phyloP scores from a whole-genome alignment of 2,797 vertebrate genomes.

The Ammospiza maritima region DNA sequence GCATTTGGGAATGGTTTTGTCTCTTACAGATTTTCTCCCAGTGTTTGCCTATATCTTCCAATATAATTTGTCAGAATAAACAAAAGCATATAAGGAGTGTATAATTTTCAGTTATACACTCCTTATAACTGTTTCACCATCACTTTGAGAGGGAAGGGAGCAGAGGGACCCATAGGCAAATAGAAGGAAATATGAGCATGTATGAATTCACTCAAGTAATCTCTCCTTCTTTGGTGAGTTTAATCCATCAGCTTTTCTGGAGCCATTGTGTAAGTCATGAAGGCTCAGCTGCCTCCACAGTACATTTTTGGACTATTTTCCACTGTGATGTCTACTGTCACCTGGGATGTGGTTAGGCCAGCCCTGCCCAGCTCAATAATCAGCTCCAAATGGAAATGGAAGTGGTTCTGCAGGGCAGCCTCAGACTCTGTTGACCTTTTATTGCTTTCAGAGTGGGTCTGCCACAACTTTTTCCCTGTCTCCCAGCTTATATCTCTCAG shows the following conservation, averaged over 20 bases:
- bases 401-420: not conserved
- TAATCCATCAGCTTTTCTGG: not conserved
- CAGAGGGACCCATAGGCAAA: slow-evolving; percentile 14
- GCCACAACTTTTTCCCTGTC: not conserved
- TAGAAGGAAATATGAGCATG: not conserved
- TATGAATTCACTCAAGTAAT: not conserved
- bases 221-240: not conserved
- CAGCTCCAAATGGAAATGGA: not conserved
- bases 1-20: slow-evolving; percentile 16
- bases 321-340: not conserved
- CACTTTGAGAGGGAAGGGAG: not conserved
- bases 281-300: not conserved
- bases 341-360: not conserved
- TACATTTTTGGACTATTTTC: not conserved
- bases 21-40: not conserved
- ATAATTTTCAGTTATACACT: not conserved
- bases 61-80: slow-evolving; percentile 36
- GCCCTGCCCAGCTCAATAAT: not conserved
- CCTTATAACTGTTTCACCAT: not conserved
- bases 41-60: not conserved
- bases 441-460: not conserved
- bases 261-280: not conserved
- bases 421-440: not conserved
- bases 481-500: not conserved
- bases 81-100: not conserved